Evolutionary conservation across 2,888 invertebrate species (phyloP).

Genomic region (Aelia acuminata): DNA sequence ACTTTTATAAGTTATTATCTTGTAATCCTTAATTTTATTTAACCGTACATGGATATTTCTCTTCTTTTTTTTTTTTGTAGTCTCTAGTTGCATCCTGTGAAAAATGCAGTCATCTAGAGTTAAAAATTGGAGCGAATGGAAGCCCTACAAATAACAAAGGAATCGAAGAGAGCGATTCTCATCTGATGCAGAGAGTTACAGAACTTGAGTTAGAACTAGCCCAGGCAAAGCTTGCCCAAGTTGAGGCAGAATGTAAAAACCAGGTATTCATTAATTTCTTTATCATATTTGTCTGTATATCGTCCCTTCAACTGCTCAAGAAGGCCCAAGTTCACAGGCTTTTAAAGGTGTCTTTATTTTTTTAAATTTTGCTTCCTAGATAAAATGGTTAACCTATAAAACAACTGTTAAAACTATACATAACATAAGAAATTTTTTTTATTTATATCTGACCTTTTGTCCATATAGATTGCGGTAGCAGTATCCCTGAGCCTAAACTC

Average conservation of each 20-base stretch:
- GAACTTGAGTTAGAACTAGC: slow-evolving; percentile 96
- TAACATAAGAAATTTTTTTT: too few relatives aligned
- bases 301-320: too few relatives aligned
- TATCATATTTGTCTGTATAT: not conserved
- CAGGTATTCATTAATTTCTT: slow-evolving; percentile 74
- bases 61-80: slow-evolving; percentile 68
- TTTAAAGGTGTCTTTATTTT: too few relatives aligned
- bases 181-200: slow-evolving; percentile 78
- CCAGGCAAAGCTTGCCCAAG: slow-evolving; percentile 95
- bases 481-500: too few relatives aligned
- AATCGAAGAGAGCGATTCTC: slow-evolving; percentile 61
- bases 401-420: too few relatives aligned
- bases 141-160: slow-evolving; percentile 50
- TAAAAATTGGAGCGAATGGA: slow-evolving; percentile 26
- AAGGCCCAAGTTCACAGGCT: too few relatives aligned
- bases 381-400: too few relatives aligned
- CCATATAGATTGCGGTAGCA: too few relatives aligned
- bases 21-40: slow-evolving; percentile 2
- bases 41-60: not conserved
- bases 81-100: slow-evolving; percentile 74
- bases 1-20: not conserved
- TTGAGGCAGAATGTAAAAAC: slow-evolving; percentile 96
- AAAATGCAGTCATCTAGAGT: slow-evolving; percentile 69
- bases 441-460: too few relatives aligned
- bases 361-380: too few relatives aligned